Base-by-base conservation (phyloP, 2,888 invertebrate species). In the Lypha dubia region DNA sequence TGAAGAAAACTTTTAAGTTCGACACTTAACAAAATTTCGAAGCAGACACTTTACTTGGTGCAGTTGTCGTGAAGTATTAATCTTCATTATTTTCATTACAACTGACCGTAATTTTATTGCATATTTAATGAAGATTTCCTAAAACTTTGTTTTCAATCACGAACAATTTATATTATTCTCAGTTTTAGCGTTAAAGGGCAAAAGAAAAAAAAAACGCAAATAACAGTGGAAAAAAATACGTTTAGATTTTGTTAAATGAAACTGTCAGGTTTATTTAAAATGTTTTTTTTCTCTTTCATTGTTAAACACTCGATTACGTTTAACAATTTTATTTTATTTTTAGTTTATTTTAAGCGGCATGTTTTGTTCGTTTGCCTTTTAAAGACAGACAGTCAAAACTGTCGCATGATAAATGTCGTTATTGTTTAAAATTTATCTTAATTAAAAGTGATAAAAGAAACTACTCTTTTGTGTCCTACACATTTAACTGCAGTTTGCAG, bases 401-500 rank as follows among this genome's bases (percentile, higher is more conserved):
- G 53, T 24, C 28, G 75, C 65, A 41, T 67, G 51, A 44, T 79
- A 53, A 79, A 79, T 75, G 70, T 71, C 70, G 60, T 51, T 65
- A 62, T 62, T 71, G 70, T 53, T 38, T 15, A 63, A 83, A 51
- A 83, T 75, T 83, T 75, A 58, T 79, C 71, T 84, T 71, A 84
- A 79, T 84, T 76, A 76, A 71, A 24, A 56, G 62, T 7, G 68
- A 68, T 68, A 79, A 63, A 13, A 65, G 22, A 63, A 35, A 15
- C 8, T 11, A 17, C 32, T 46, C 1, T 28, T 58, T 4, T 38
- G 22, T 53, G 13, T 13, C 24, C 15, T 53, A 24, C 24, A 15
- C 15, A 7, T 53, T 53, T 49, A 20, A 20, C 17, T 49, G 2
- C 38, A 11, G 38, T 38, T 1, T 1, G 15, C 15, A 13, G 20